Percentiles rank a stretch among this genome's conserved stretches.
These are phyloP conservation scores for Hartigia nigra DNA, from an alignment of 2,888 invertebrate genomes.

Conservation along the genomic window DNA sequence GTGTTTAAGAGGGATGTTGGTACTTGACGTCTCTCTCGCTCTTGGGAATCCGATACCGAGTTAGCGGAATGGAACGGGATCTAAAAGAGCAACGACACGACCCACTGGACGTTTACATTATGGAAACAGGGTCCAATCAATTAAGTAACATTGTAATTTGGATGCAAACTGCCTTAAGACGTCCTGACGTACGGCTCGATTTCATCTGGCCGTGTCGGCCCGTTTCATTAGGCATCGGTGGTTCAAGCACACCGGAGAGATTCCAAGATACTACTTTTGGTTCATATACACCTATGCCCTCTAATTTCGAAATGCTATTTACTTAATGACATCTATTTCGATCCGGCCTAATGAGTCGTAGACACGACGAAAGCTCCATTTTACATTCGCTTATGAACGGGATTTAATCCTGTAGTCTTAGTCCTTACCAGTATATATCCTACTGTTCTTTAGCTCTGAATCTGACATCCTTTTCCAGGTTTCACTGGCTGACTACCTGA, in stretches of 20 bases:
- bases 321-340: conserved; percentile 33
- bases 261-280: conserved; percentile 11
- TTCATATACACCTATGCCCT: conserved; percentile 1
- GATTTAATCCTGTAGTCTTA: not conserved
- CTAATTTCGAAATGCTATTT: conserved; percentile 44
- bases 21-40: not conserved
- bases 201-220: not conserved
- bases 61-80: not conserved
- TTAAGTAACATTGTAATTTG: conserved; percentile 21
- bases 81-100: not conserved
- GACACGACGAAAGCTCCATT: not conserved
- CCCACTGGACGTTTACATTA: not conserved
- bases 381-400: not conserved
- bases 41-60: not conserved
- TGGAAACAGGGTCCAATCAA: conserved; percentile 10
- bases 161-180: conserved; percentile 10
- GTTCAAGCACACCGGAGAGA: conserved; percentile 11
- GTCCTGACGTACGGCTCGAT: conserved; percentile 13
- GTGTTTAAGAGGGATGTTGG: not conserved
- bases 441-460: not conserved
- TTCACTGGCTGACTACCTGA: not conserved
- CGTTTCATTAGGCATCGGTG: conserved; percentile 18
- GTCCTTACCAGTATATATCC: too few species aligned
- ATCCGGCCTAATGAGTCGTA: conserved; percentile 17
- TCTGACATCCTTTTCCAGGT: not conserved